These are phyloP conservation scores for Calidris pugnax DNA, from an alignment of 2,113 vertebrate species.

Conservation along the genomic window DNA sequence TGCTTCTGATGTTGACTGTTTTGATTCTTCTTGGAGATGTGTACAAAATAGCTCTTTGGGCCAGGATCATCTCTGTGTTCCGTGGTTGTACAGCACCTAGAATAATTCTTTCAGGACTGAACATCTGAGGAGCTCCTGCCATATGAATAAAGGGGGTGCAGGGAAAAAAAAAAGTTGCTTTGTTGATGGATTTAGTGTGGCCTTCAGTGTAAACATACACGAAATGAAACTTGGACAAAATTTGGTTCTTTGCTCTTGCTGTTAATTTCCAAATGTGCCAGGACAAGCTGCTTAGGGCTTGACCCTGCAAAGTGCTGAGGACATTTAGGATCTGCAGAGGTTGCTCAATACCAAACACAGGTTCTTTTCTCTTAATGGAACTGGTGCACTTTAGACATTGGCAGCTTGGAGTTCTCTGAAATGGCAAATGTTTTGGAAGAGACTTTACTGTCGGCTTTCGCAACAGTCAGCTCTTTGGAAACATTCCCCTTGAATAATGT, in stretches of 20 bases:
- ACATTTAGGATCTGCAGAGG: neutral
- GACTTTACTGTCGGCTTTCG: neutral
- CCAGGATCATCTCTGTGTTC: neutral
- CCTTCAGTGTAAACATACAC: neutral
- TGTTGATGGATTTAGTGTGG: neutral
- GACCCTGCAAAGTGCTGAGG: neutral
- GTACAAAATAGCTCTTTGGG: neutral
- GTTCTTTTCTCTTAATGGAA: neutral
- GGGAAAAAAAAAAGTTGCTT: neutral
- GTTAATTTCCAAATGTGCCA: neutral
- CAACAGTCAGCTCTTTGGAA: slow-evolving; percentile 20
- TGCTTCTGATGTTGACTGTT: neutral
- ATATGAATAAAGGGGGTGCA: neutral
- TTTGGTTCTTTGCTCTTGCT: neutral
- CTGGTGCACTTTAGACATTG: neutral
- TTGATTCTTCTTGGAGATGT: neutral
- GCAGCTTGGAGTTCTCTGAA: neutral
- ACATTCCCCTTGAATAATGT: slow-evolving; percentile 21
- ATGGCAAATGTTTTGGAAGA: neutral
- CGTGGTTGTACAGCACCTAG: neutral
- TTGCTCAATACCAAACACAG: neutral
- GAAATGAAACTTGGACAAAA: neutral
- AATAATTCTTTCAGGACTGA: neutral
- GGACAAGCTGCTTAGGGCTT: neutral
- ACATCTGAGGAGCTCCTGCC: neutral